Conservation (phyloP, 2,888 invertebrate genomes). For the Scaptomyza cyrtandrae region DNA sequence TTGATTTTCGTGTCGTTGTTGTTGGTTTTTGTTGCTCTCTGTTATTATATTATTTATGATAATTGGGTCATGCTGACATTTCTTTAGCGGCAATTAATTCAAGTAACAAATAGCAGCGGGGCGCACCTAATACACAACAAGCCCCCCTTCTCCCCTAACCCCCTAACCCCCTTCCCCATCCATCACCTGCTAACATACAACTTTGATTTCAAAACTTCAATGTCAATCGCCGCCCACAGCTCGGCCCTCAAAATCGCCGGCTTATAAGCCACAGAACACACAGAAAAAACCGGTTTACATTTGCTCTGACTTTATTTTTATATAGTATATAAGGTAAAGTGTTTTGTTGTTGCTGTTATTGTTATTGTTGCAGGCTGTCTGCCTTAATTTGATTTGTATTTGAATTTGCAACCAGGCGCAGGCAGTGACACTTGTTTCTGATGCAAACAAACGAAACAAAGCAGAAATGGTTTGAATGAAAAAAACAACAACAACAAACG, state of each 20-base stretch:
- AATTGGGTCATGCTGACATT: conserved; percentile 70
- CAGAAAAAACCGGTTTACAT: conserved; percentile 64
- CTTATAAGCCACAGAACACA: conserved; percentile 32
- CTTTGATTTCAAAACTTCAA: conserved; percentile 11
- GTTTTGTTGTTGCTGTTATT: conserved; percentile 6
- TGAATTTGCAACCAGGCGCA: conserved; percentile 70
- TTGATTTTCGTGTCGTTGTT: neutral
- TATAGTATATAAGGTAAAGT: conserved; percentile 33
- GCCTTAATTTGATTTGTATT: conserved; percentile 68
- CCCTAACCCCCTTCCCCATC: neutral
- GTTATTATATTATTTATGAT: conserved; percentile 35
- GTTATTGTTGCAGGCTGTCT: conserved; percentile 36
- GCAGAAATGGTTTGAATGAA: conserved; percentile 66
- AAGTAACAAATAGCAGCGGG: conserved; percentile 40
- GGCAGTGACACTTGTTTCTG: conserved; percentile 67
- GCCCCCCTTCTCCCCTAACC: neutral
- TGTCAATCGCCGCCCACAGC: conserved; percentile 17
- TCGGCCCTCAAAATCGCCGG: conserved; percentile 43
- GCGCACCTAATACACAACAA: conserved; percentile 16
- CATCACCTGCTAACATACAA: neutral
- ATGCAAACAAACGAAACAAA: conserved; percentile 51
- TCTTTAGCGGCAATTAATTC: conserved; percentile 54
- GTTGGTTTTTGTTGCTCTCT: neutral
- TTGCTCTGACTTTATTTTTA: conserved; percentile 26
- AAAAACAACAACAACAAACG: conserved; percentile 33